Conservation (phyloP, 30 jellyfish, hydroid and myxozoan species). For the Morbakka virulenta region DNA sequence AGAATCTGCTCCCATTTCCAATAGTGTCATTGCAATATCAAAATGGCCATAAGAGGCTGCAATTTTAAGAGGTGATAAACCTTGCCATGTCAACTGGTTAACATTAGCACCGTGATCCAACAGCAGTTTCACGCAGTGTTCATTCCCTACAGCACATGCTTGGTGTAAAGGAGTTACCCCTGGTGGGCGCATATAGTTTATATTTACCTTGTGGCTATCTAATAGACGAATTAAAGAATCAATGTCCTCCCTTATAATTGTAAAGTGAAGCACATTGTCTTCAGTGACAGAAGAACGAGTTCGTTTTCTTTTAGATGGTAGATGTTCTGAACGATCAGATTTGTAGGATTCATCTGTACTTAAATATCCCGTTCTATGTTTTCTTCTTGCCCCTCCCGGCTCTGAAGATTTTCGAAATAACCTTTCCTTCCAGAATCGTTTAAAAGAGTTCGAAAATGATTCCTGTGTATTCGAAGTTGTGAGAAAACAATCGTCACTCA, state of each 20-base stretch:
- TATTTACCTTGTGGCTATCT: conserved; percentile 47
- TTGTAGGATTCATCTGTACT: background rate
- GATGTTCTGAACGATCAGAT: background rate
- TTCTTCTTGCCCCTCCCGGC: background rate
- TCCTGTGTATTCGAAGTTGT: background rate
- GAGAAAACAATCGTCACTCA: background rate
- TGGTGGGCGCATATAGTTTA: conserved; percentile 67
- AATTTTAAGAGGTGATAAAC: conserved; percentile 56
- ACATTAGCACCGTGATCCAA: conserved; percentile 51
- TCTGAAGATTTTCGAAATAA: background rate
- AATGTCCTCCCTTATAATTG: conserved; percentile 58
- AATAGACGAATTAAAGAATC: conserved; percentile 39
- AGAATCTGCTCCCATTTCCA: conserved; percentile 57
- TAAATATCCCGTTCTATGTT: background rate
- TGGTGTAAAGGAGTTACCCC: conserved; percentile 69
- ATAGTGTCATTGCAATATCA: conserved; percentile 55
- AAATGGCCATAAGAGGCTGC: conserved; percentile 64
- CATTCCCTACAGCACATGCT: conserved; percentile 68
- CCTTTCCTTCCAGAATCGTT: background rate
- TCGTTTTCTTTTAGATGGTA: background rate
- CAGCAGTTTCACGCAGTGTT: conserved; percentile 37
- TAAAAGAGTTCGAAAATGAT: background rate
- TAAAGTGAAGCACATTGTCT: conserved; percentile 65
- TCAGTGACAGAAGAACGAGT: conserved; percentile 59
- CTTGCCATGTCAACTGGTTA: conserved; percentile 60